Conservation (phyloP, 2,797 vertebrate species). For the Semotilus atromaculatus region DNA sequence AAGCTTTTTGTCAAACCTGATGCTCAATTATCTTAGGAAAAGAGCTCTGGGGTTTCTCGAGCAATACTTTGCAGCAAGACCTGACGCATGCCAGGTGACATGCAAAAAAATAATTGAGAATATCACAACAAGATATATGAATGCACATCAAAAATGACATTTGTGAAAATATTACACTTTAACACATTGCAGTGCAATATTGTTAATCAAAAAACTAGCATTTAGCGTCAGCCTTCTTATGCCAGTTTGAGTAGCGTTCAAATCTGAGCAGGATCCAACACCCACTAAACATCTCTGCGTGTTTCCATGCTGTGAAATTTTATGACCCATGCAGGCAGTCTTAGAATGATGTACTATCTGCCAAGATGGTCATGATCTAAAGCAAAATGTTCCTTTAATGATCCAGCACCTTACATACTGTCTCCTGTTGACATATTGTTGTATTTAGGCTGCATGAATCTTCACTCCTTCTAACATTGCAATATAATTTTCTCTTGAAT, state of each 20-base stretch:
- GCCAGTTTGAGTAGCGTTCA: not conserved
- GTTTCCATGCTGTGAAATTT: constrained; percentile 43
- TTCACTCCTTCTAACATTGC: constrained; percentile 3
- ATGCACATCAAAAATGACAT: not conserved
- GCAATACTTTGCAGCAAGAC: not conserved
- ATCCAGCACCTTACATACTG: constrained; percentile 25
- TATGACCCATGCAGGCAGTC: constrained; percentile 40
- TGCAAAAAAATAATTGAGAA: not conserved
- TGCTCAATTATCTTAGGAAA: constrained; percentile 1
- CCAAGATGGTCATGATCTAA: constrained; percentile 32
- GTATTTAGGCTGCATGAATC: constrained; percentile 6
- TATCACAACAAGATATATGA: constrained; percentile 5
- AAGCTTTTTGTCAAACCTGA: constrained; percentile 18
- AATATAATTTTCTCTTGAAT: constrained; percentile 3
- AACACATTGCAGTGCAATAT: constrained; percentile 14
- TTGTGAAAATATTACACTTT: constrained; percentile 1
- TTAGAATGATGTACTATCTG: constrained; percentile 34
- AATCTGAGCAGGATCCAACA: constrained; percentile 13
- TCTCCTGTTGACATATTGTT: constrained; percentile 28
- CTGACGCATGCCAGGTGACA: not conserved
- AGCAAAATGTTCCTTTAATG: constrained; percentile 31
- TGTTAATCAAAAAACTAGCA: constrained; percentile 5
- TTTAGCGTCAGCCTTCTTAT: constrained; percentile 7
- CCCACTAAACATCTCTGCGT: constrained; percentile 34
- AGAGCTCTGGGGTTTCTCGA: constrained; percentile 1